Evolutionary conservation across 2,113 vertebrate species (phyloP).

Genomic region (Lepisosteus oculatus): DNA sequence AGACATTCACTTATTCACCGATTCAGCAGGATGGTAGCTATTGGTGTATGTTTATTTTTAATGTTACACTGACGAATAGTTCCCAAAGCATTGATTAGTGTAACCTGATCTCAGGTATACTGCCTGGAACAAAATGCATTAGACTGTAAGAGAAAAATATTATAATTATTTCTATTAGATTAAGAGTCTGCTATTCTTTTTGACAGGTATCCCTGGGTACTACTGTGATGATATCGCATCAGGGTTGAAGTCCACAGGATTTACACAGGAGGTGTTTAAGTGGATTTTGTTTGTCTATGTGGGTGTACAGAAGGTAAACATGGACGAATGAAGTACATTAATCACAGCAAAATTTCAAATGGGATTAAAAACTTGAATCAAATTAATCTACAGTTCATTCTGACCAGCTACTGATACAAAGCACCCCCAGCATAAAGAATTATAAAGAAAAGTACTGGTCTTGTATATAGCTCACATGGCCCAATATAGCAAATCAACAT

Average conservation of each 20-base stretch:
- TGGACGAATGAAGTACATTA: neutral
- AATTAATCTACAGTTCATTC: no score
- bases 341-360: neutral
- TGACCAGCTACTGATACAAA: no score
- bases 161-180: neutral
- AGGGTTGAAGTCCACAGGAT: neutral
- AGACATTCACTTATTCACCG: neutral
- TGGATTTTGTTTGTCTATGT: neutral
- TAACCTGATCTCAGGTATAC: neutral
- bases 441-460: no score
- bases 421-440: no score
- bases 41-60: neutral
- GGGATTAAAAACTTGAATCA: neutral
- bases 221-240: neutral
- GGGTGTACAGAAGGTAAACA: neutral
- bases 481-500: no score
- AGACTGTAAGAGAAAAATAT: neutral
- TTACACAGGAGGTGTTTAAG: neutral
- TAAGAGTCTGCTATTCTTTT: neutral
- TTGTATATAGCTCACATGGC: no score
- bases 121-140: neutral
- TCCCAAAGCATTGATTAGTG: neutral
- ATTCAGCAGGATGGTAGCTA: neutral
- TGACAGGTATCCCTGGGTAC: neutral
- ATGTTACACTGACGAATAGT: neutral